These are phyloP conservation scores for Serripes groenlandicus DNA, from an alignment of 2,888 invertebrate genomes.

Conservation along the genomic window DNA sequence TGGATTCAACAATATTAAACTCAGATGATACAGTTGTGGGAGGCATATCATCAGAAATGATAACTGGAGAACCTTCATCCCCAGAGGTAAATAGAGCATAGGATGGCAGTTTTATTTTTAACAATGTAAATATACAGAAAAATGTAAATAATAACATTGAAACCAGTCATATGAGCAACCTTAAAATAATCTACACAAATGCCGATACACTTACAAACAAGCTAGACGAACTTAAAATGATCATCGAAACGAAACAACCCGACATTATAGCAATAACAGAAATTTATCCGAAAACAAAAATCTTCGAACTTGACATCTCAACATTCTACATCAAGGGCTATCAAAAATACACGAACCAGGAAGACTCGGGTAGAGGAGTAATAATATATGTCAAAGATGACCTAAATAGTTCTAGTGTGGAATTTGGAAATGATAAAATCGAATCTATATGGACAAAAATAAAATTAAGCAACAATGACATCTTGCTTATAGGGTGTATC, in stretches of 20 bases:
- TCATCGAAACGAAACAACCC: background rate
- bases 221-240: background rate
- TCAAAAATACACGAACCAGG: background rate
- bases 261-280: background rate
- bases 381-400: background rate
- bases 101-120: no score
- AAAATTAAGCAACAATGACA: no score
- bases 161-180: background rate
- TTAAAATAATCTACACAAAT: background rate
- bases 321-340: background rate
- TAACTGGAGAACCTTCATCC: background rate
- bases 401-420: background rate
- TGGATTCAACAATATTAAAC: background rate
- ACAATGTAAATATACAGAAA: no score
- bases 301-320: background rate
- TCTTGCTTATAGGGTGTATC: no score
- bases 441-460: background rate
- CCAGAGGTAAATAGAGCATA: background rate
- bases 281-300: background rate
- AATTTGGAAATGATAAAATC: background rate
- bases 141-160: background rate
- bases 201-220: constrained; percentile 1
- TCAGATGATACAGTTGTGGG: background rate
- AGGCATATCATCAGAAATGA: background rate
- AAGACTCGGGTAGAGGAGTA: background rate